Base-by-base conservation (phyloP, 1,140 invertebrate genomes). In the Pogonomyrmex californicus region DNA sequence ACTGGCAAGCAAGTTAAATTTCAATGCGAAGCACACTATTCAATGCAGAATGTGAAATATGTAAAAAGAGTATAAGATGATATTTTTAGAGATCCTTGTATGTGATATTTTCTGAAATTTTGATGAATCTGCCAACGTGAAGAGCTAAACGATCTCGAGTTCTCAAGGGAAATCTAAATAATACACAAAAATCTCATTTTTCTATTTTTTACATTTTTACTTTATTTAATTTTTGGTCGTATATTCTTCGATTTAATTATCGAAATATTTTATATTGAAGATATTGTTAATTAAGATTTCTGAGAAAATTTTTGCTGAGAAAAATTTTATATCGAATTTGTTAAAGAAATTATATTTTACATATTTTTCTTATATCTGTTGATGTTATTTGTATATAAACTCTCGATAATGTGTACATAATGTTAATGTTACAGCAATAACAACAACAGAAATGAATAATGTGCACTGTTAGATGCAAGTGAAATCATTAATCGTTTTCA, bases 401-500 rank as follows among this genome's bases (percentile, higher is more conserved):
- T 82, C 10, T 47, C 2, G 10, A 82, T 2, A 1, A 82, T 58
- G 10, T 82, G 30, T 65, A 23, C 33, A 65, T 9, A 38, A 65
- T 30, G 14, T 44, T 82, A 56, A 23, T 23, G 9, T 23, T 36
- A 54, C 51, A 56, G 41, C n/a, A 36, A 17, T 33, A 71, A 36
- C 14, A 30, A 68, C 36, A 71, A 44, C 38, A 62, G 41, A 49
- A 83, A 73, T 75, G 36, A 60, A 83, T 75, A 83, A 73, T 83
- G 10, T 73, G 68, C 30, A 75, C 58, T 75, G 70, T 56, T 51
- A 44, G 12, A 75, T 12, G 79, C 41, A 60, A 79, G 9, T 65
- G n/a, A 65, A 82, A 70, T 68, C 4, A 41, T 56, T 70, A 47
- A 83, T 62, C 36, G 68, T 83, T 83, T 83, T 83, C 79, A 83